A percentile compares a stretch with the other conserved stretches of the same genome.
phyloP scores from a whole-genome alignment of 2,113 vertebrate species.

The Fregetta grallaria region DNA sequence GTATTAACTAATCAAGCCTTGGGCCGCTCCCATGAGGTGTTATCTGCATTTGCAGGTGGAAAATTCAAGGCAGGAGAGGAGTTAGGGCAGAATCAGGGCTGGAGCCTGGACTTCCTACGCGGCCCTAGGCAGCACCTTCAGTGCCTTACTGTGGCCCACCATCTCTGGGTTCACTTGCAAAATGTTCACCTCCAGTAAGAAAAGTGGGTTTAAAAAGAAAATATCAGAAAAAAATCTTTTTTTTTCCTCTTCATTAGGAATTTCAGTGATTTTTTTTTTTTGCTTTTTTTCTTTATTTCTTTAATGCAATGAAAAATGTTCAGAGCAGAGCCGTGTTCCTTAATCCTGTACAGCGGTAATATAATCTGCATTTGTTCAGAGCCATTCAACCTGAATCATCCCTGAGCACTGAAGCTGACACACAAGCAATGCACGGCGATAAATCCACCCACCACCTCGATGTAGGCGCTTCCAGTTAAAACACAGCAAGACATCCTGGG shows the following conservation, averaged over 20 bases:
- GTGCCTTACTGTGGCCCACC: not conserved
- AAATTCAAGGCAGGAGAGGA: not conserved
- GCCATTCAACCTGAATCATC: conserved; percentile 4
- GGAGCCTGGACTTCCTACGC: not conserved
- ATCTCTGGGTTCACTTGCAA: not conserved
- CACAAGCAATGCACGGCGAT: fast-evolving
- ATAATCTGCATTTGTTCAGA: conserved; percentile 31
- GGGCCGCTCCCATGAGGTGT: not conserved
- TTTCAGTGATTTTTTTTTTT: not conserved
- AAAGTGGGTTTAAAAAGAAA: not conserved
- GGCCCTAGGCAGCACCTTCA: not conserved
- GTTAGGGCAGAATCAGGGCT: not conserved
- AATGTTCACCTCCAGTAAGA: not conserved
- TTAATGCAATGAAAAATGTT: not conserved
- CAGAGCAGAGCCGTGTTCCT: not conserved
- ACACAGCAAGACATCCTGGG: not conserved
- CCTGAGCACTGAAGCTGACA: not conserved
- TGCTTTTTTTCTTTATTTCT: not conserved
- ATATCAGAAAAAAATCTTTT: not conserved
- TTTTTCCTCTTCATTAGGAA: not conserved
- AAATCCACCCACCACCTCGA: not conserved
- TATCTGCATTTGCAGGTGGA: not conserved
- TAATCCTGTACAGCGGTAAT: conserved; percentile 8
- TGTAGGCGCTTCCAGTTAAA: not conserved
- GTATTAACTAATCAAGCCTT: not conserved